Evolutionary conservation across 2,113 vertebrate species (phyloP).

Genomic region (Peucedramus taeniatus): DNA sequence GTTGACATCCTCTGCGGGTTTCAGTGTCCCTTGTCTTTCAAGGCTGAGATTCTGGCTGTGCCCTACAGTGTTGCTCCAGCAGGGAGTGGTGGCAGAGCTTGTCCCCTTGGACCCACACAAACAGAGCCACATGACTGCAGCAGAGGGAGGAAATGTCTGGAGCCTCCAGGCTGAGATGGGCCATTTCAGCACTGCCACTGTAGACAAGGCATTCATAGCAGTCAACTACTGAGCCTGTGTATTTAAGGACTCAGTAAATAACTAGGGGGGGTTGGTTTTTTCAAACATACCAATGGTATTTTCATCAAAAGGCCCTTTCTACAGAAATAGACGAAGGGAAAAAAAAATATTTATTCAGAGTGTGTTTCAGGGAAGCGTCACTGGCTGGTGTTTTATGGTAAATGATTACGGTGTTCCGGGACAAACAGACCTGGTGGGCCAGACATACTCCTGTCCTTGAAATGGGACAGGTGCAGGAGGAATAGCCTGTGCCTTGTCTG

Average conservation of each 20-base stretch:
- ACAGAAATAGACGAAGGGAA: not conserved
- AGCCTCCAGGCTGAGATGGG: not conserved
- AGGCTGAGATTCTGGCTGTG: not conserved
- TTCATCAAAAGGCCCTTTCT: constrained; percentile 54
- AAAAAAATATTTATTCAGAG: constrained; percentile 27
- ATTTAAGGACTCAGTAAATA: constrained; percentile 56
- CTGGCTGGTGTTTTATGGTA: not conserved
- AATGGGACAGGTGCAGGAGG: not conserved
- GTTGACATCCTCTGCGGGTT: not conserved
- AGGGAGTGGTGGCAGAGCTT: not conserved
- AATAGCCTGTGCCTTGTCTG: not conserved
- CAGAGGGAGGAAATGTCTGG: not conserved
- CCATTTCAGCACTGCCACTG: not conserved
- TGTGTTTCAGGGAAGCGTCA: not conserved
- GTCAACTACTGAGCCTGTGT: constrained; percentile 1
- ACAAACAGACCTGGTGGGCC: not conserved
- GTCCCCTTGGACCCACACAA: not conserved
- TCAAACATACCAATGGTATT: not conserved
- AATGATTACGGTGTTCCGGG: not conserved
- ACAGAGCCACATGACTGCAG: not conserved
- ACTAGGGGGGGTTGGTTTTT: not conserved
- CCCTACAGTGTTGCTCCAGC: rapidly evolving
- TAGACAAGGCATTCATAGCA: not conserved
- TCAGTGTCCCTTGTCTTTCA: not conserved
- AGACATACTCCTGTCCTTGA: not conserved